These are phyloP conservation scores for Oligia fasciuncula DNA, from an alignment of 2,888 invertebrate genomes.

Conservation along the genomic window DNA sequence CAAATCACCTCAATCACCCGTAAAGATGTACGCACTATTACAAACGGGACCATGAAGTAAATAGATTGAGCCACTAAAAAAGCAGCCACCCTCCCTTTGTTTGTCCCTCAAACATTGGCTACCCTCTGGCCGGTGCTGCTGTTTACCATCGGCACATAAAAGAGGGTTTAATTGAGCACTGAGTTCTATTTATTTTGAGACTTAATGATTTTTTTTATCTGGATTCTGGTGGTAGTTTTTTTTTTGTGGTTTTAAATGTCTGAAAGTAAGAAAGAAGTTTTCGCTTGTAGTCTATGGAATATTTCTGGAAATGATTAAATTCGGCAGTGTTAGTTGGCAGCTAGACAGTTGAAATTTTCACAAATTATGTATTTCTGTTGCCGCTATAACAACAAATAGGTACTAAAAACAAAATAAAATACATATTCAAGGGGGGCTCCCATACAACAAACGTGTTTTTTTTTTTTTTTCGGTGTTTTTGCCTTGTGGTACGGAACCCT, in stretches of 20 bases:
- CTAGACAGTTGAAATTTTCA: too few relatives aligned
- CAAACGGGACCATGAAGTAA: slow-evolving; percentile 18
- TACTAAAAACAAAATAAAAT: too few relatives aligned
- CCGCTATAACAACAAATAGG: too few relatives aligned
- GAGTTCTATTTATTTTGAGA: slow-evolving; percentile 28
- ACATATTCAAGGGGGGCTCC: too few relatives aligned
- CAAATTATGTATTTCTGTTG: too few relatives aligned
- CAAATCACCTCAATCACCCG: not conserved
- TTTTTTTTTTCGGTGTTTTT: too few relatives aligned
- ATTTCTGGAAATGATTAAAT: too few relatives aligned
- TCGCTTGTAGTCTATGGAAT: too few relatives aligned
- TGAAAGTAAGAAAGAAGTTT: too few relatives aligned
- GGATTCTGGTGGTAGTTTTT: not conserved
- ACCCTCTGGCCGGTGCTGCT: slow-evolving; percentile 36
- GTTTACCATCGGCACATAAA: slow-evolving; percentile 46
- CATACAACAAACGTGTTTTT: too few relatives aligned
- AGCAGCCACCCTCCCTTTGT: slow-evolving; percentile 42
- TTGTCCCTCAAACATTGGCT: slow-evolving; percentile 41
- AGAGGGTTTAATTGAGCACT: slow-evolving; percentile 57
- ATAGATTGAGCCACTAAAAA: slow-evolving; percentile 41
- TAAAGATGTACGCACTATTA: slow-evolving; percentile 14
- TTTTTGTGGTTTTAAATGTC: not conserved
- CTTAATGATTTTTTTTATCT: slow-evolving; percentile 33
- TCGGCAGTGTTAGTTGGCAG: too few relatives aligned
- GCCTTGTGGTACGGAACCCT: too few relatives aligned